Evolutionary conservation across 2,113 vertebrate species (phyloP).

Genomic region (Panurus biarmicus): DNA sequence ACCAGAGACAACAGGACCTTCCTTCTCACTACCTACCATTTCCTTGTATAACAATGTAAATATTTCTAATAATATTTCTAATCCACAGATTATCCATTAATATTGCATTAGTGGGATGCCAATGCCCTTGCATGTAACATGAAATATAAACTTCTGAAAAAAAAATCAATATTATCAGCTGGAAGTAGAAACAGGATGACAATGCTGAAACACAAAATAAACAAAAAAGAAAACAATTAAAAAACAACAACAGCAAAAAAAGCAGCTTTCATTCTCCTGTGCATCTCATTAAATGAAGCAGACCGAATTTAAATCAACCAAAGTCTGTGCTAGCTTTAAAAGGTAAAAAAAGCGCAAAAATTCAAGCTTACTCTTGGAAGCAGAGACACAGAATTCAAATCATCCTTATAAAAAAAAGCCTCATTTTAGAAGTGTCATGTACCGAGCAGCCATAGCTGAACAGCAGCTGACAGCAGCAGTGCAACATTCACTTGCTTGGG

Average conservation of each 20-base stretch:
- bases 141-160: conserved; percentile 1
- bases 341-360: neutral
- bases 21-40: neutral
- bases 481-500: neutral
- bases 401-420: neutral
- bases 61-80: conserved; percentile 32
- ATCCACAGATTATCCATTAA: conserved; percentile 3
- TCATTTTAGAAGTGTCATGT: neutral
- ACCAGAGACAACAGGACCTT: neutral
- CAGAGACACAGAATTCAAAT: neutral
- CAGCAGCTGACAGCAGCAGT: neutral
- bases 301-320: neutral
- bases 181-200: conserved; percentile 43
- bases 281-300: neutral
- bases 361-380: neutral
- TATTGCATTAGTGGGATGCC: neutral
- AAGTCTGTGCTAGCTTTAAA: neutral
- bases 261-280: neutral
- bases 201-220: conserved; percentile 35
- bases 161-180: conserved; percentile 38
- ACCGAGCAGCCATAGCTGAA: neutral
- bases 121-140: conserved; percentile 19
- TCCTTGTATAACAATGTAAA: neutral
- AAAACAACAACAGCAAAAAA: neutral
- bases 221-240: conserved; percentile 6